Percentiles rank a stretch among this genome's conserved stretches.
phyloP scores from a whole-genome alignment of 2,888 invertebrate species.

The Cephus runcator region DNA sequence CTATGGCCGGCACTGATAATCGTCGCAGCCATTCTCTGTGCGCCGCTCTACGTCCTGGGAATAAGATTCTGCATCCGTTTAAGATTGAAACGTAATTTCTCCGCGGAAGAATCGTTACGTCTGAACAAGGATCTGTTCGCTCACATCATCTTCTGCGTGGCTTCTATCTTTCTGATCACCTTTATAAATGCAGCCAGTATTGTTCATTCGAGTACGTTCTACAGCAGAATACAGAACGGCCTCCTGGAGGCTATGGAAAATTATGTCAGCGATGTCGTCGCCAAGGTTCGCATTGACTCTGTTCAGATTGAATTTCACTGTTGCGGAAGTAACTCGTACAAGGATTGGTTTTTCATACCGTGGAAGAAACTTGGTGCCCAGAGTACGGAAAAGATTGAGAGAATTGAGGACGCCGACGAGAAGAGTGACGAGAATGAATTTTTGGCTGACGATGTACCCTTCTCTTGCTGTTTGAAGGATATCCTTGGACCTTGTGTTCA shows the following conservation, averaged over 20 bases:
- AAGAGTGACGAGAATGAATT: background rate
- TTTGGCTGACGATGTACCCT: conserved; percentile 67
- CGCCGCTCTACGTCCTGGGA: conserved; percentile 34
- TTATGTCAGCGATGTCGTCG: conserved; percentile 68
- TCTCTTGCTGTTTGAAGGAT: conserved; percentile 72
- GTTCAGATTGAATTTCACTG: conserved; percentile 74
- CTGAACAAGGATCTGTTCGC: conserved; percentile 30
- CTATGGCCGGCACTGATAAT: conserved; percentile 32
- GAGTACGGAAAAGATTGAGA: background rate
- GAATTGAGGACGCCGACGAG: background rate
- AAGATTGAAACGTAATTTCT: background rate
- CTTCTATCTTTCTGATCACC: conserved; percentile 31
- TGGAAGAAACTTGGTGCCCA: conserved; percentile 60
- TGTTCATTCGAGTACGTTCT: conserved; percentile 22
- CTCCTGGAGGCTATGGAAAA: conserved; percentile 71
- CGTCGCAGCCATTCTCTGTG: conserved; percentile 23
- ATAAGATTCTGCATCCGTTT: conserved; percentile 15
- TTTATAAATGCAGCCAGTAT: conserved; percentile 26
- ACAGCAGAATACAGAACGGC: conserved; percentile 59
- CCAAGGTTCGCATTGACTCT: conserved; percentile 70
- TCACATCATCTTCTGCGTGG: conserved; percentile 32
- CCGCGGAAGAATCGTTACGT: background rate
- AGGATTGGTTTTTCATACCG: conserved; percentile 73
- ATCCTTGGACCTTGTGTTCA: conserved; percentile 71
- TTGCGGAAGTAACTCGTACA: conserved; percentile 71